Conservation (phyloP, 2,113 vertebrate genomes). For the Prietella phreatophila region DNA sequence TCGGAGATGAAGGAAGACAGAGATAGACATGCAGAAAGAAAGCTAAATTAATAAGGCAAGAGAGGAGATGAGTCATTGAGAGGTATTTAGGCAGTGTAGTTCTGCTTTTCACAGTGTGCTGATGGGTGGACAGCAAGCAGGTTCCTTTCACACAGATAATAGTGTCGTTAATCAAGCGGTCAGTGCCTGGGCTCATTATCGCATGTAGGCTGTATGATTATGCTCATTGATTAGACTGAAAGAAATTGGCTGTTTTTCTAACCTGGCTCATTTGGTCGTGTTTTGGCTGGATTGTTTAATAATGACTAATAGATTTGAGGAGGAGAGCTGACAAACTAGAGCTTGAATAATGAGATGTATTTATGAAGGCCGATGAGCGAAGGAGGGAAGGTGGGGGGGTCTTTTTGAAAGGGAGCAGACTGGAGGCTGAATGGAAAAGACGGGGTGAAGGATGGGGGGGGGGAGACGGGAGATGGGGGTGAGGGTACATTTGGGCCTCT, state of each 20-base stretch:
- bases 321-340: conserved; percentile 66
- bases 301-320: conserved; percentile 68
- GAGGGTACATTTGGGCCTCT: conserved; percentile 67
- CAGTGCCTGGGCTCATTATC: conserved; percentile 53
- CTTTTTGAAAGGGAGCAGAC: conserved; percentile 76
- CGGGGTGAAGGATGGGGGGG: conserved; percentile 30
- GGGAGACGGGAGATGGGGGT: conserved; percentile 51
- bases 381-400: conserved; percentile 54
- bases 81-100: neutral
- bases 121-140: conserved; percentile 40
- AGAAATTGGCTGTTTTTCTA: conserved; percentile 55
- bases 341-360: conserved; percentile 85
- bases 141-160: conserved; percentile 64
- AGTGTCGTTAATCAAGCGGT: conserved; percentile 70
- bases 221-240: conserved; percentile 70
- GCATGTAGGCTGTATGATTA: conserved; percentile 68
- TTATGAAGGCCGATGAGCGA: conserved; percentile 71
- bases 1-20: neutral
- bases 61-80: conserved; percentile 15
- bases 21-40: neutral
- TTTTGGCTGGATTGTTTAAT: conserved; percentile 59
- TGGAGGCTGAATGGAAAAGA: conserved; percentile 72
- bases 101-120: conserved; percentile 23
- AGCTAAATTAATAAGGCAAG: neutral
- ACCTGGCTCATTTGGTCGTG: conserved; percentile 55